Evolutionary conservation across 2,888 invertebrate genomes (phyloP), one percentile per base, ranked within the genome.

Genomic region (Caenorhabditis macrosperma): DNA sequence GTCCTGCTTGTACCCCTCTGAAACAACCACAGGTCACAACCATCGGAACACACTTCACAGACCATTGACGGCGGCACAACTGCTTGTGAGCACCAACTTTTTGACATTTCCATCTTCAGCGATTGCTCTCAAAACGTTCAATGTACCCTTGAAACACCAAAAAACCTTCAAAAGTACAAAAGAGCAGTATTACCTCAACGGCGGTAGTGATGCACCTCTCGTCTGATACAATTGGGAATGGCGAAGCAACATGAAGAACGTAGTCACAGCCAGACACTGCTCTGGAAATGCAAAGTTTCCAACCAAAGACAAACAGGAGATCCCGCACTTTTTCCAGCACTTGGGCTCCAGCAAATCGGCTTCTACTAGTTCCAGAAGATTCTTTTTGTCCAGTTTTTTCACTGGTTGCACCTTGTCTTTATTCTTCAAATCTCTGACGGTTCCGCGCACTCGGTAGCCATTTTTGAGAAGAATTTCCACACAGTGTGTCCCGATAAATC

Each of bases 21-120:
- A 60, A 86, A 74, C 38, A 28, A 57, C 9, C 28, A 22, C n/a
- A 12, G 12, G 17, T 38, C 28, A 59, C 7, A 26, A 69, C 28
- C 30, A 20, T 17, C 24, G 20, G 15, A 50, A 64, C 57, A 74
- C 28, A 46, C 38, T 55, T 28, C 66, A 61, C 54, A 38, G 24
- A 90, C 91, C 91, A 81, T 90, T 91, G 50, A 91, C 90, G 44
- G 93, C 91, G 20, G 91, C 92, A 66, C 91, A 91, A 6, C 92
- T 92, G 69, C 92, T 92, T 2, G 93, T 93, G 22, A 93, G 86
- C 15, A 93, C 92, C 17, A 93, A 92, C 78, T 92, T 91, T 86
- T 91, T 91, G 57, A 93, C 92, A 12, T 91, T 59, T 90, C 91
- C 67, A 90, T 90, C 68, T 88, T 90, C 79, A 91, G 90, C 9